Evolutionary conservation across 2,888 invertebrate species (phyloP).

Genomic region (Adelognathus sp.): DNA sequence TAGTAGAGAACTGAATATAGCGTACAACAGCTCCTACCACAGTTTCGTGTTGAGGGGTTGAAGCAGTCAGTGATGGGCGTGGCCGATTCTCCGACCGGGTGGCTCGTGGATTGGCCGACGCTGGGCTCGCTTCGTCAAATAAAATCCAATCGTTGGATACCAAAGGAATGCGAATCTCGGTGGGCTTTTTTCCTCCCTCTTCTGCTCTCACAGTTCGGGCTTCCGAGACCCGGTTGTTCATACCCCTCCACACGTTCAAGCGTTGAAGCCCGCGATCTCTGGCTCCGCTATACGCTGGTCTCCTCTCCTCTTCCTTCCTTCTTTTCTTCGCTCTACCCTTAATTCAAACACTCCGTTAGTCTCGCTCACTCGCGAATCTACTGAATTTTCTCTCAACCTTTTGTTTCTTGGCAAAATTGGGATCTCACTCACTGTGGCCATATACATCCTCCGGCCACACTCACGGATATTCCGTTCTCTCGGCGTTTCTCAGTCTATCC

Average conservation of each 20-base stretch:
- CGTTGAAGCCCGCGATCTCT: slow-evolving; percentile 18
- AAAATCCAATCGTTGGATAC: slow-evolving; percentile 80
- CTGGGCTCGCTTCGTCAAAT: slow-evolving; percentile 78
- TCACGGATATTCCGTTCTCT: neutral
- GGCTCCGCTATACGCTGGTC: neutral
- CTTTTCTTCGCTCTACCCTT: slow-evolving; percentile 14
- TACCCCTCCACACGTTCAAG: slow-evolving; percentile 34
- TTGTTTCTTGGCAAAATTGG: slow-evolving; percentile 13
- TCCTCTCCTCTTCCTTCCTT: slow-evolving; percentile 16
- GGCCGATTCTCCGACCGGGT: slow-evolving; percentile 70
- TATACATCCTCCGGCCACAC: slow-evolving; percentile 6
- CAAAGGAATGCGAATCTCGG: slow-evolving; percentile 79
- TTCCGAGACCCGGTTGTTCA: slow-evolving; percentile 30
- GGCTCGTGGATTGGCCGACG: slow-evolving; percentile 75
- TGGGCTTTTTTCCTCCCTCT: slow-evolving; percentile 75
- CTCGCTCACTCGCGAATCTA: slow-evolving; percentile 15
- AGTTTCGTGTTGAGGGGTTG: slow-evolving; percentile 52
- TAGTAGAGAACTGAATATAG: slow-evolving; percentile 49
- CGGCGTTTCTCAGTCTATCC: slow-evolving; percentile 22
- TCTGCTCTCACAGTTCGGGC: slow-evolving; percentile 35
- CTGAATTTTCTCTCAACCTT: neutral
- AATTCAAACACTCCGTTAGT: slow-evolving; percentile 17
- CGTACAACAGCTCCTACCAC: slow-evolving; percentile 48
- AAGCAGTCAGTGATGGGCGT: slow-evolving; percentile 74
- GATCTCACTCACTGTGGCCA: slow-evolving; percentile 22